phyloP scores from a whole-genome alignment of 2,113 vertebrate genomes.

The Axis porcinus region DNA sequence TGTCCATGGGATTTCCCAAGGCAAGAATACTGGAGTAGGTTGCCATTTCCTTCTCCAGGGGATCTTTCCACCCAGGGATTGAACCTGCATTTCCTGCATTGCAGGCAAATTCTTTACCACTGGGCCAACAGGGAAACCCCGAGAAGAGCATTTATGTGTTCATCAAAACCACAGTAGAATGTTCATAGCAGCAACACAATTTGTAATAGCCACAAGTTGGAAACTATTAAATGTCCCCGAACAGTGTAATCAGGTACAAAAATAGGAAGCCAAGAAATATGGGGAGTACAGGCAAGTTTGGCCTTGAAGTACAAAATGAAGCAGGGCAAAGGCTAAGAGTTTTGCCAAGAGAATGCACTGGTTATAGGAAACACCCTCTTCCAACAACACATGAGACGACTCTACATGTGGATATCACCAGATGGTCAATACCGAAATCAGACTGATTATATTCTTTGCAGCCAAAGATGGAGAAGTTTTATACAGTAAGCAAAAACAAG shows the following conservation, averaged over 20 bases:
- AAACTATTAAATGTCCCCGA: background rate
- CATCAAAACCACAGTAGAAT: background rate
- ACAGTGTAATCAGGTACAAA: background rate
- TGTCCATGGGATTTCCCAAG: background rate
- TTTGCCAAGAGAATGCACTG: background rate
- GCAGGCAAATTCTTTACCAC: background rate
- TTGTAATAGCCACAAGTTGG: background rate
- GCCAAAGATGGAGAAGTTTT: background rate
- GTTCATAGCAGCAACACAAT: background rate
- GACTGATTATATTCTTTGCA: background rate
- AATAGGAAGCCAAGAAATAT: background rate
- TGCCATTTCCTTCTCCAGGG: background rate
- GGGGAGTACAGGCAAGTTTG: background rate
- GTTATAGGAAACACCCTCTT: background rate
- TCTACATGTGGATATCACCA: background rate
- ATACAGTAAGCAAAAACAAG: background rate
- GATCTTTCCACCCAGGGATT: background rate
- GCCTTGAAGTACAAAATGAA: background rate
- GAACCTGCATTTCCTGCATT: background rate
- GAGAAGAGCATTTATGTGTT: background rate
- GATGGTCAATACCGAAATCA: background rate
- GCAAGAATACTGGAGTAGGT: background rate
- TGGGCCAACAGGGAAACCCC: background rate
- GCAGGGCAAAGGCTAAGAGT: background rate
- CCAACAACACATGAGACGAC: background rate